Evolutionary conservation across 2,888 invertebrate species (phyloP).

Genomic region (Drosophila emarginata): DNA sequence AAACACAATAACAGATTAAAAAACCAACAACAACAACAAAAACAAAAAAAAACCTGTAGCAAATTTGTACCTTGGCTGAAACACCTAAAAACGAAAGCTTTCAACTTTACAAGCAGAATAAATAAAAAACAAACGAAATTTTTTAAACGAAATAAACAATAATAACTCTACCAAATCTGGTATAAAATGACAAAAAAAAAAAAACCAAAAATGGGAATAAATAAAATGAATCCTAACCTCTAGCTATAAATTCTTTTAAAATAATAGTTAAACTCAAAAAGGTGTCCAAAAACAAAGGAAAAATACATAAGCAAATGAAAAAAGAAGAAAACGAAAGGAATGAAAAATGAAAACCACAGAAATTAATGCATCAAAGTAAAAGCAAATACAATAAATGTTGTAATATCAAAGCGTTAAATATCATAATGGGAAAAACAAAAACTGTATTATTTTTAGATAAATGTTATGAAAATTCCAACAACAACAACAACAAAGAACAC

Average conservation of each 20-base stretch:
- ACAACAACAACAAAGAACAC: neutral
- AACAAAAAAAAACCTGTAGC: slow-evolving; percentile 58
- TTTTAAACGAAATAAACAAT: neutral
- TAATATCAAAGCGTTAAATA: slow-evolving; percentile 26
- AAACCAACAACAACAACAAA: neutral
- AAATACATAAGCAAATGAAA: neutral
- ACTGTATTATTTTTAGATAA: slow-evolving; percentile 69
- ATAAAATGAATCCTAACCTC: too few species aligned
- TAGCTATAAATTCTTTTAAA: too few species aligned
- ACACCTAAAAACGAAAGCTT: slow-evolving; percentile 50
- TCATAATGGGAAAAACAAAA: neutral
- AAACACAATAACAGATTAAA: slow-evolving; percentile 26
- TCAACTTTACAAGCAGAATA: slow-evolving; percentile 45
- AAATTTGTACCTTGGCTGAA: slow-evolving; percentile 74
- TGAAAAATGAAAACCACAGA: neutral
- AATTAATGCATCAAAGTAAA: neutral
- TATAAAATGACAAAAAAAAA: slow-evolving; percentile 17
- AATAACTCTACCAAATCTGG: slow-evolving; percentile 4
- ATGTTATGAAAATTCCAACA: slow-evolving; percentile 46
- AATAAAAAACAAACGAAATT: slow-evolving; percentile 7
- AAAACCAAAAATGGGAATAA: slow-evolving; percentile 3
- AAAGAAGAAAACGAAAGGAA: neutral
- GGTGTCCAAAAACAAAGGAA: slow-evolving; percentile 37
- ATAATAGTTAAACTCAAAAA: too few species aligned
- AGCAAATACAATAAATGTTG: slow-evolving; percentile 37